Base-by-base conservation (phyloP, 1,140 invertebrate genomes). In the Camponotus vicinus region DNA sequence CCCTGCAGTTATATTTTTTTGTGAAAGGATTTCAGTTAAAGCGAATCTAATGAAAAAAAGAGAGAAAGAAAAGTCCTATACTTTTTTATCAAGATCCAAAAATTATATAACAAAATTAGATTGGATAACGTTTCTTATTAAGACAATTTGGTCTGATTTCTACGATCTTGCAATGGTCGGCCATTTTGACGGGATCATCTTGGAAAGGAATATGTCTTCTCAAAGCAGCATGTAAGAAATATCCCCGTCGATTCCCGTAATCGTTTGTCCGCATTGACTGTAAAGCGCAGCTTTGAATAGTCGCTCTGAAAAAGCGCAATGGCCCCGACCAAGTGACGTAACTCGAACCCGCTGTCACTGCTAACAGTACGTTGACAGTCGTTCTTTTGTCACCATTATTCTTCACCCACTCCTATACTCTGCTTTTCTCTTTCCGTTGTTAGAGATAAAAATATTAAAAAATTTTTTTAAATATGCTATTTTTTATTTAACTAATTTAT, bases 341-440 rank as follows among this genome's bases (percentile, higher is more conserved):
- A 94, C 92, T 92, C 92, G 93, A 94, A 91, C 91, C 88, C 90
- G 86, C 91, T 90, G 92, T 92, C 92, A 93, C 84, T 80, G 83
- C 89, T 92, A 91, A 91, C 92, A 92, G 89, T 86, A 85, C 79
- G 86, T 91, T 92, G 91, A 92, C 91, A 92, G 91, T 91, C 87
- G 86, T 64, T 86, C 88, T 88, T 92, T 94, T 93, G 93, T 94
- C 64, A 86, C 86, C 83, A 87, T 87, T 78, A 71, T 91, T 55
- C 88, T 88, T 92, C 91, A 88, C 88, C 91, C 91, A 91, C 92
- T 91, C 87, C 73, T 78, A 49, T 63, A 75, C 40, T 86, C 70
- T 69, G 8, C 49, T 69, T 71, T 59, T 79, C 27, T 82, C 71
- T 49, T 40, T 18, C 27, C 45, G 45, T 34, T 0, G 18, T 37